phyloP scores from a whole-genome alignment of 2,888 invertebrate species.

The Brachyptera putata region DNA sequence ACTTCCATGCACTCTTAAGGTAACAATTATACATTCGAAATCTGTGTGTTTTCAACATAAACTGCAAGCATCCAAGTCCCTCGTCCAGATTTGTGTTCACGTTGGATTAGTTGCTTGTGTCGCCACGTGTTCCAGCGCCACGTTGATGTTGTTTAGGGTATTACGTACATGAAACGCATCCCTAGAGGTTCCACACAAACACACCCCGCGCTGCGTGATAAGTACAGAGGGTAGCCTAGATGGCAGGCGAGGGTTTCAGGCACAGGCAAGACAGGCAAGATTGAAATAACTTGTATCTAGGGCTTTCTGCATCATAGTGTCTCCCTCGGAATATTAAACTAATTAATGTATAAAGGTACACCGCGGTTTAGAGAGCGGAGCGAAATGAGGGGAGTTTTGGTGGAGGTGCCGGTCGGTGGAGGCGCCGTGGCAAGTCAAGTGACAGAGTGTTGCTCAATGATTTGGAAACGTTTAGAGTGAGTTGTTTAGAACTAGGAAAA shows the following conservation, averaged over 20 bases:
- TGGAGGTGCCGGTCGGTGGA: not conserved
- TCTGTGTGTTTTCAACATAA: too few species aligned
- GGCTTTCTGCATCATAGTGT: conserved; percentile 9
- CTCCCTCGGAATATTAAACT: conserved; percentile 15
- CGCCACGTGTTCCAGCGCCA: too few species aligned
- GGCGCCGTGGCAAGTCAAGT: too few species aligned
- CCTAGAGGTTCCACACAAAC: conserved; percentile 7
- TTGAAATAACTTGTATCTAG: conserved; percentile 17
- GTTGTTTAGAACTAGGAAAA: too few species aligned
- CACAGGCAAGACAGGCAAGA: conserved; percentile 9
- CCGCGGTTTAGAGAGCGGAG: not conserved
- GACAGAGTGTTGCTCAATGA: too few species aligned
- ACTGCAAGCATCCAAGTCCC: too few species aligned
- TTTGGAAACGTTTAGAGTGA: too few species aligned
- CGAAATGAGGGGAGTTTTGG: not conserved
- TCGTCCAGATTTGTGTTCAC: too few species aligned
- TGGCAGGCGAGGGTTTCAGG: conserved; percentile 10
- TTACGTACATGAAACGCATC: conserved; percentile 5
- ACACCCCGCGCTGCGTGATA: conserved; percentile 6
- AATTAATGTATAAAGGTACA: conserved; percentile 18
- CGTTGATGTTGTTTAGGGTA: too few species aligned
- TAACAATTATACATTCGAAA: too few species aligned
- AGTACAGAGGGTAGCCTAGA: conserved; percentile 8
- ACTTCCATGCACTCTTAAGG: too few species aligned
- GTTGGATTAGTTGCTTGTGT: too few species aligned